Evolutionary conservation across 1,140 invertebrate genomes (phyloP), one percentile per base, ranked within the genome.

Genomic region (Saccostrea echinata): DNA sequence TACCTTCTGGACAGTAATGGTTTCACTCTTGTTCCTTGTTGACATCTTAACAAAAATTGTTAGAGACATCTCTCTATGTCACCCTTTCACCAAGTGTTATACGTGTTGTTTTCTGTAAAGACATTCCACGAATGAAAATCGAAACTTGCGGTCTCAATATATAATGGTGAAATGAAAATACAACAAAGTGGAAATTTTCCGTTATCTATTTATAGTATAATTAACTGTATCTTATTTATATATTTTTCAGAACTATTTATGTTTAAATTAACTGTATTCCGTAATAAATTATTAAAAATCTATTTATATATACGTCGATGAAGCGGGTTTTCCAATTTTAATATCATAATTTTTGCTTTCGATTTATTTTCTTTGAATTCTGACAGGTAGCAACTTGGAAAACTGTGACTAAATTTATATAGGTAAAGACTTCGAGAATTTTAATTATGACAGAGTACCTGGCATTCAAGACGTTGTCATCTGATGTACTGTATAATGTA

Each of bases 41-140:
- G 68, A 71, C 68, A 71, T 71, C 27, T 71, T 71, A 1, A 71
- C 68, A 71, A 71, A 71, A 30, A 71, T 71, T 0, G 68, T 71
- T 27, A 71, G 9, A 11, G 68, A 71, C 68, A 71, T 71, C 2
- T 30, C 30, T 12, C 13, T 33, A 2, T 30, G 68, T 13, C 27
- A 3, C 27, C 68, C 2, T 30, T 24, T 30, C 27, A 71, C 1
- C 11, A 27, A 71, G 1, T 30, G 68, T 30, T 30, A 12, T 33
- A 71, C 8, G 1, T 30, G 13, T 33, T 30, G 0, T 1, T 33
- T 11, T 16, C 24, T 33, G 11, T 13, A 71, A 3, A 71, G 27
- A 16, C 11, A 27, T 30, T 71, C 27, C 24, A 30, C 2, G 16
- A 71, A 71, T 71, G 9, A 16, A 30, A 71, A 71, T 12, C 11